Percentiles rank a stretch among this genome's conserved stretches.
Conservation (phyloP, 2,888 invertebrate genomes). For the Caenorhabditis sinica region DNA sequence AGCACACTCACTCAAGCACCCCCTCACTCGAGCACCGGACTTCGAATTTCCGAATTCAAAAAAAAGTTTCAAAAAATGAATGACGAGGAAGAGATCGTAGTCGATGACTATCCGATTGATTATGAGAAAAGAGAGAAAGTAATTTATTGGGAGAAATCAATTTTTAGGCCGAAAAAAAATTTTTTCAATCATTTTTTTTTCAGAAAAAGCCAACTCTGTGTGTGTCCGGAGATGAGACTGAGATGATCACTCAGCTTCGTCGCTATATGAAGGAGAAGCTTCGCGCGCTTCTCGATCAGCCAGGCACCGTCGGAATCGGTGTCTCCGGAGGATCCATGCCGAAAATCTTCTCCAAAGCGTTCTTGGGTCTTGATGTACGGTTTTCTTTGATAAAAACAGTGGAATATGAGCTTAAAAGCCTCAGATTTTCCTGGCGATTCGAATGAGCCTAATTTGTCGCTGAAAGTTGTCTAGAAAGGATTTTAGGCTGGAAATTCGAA, state of each 20-base stretch:
- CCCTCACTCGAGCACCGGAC: neutral
- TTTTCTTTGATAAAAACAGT: too few species aligned
- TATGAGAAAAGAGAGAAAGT: neutral
- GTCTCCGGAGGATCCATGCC: constrained; percentile 80
- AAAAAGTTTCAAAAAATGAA: too few species aligned
- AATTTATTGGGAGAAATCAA: too few species aligned
- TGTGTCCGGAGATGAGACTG: constrained; percentile 7
- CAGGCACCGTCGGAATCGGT: constrained; percentile 69
- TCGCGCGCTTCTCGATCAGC: constrained; percentile 44
- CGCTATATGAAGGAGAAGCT: constrained; percentile 53
- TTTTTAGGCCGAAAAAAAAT: neutral
- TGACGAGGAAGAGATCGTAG: too few species aligned
- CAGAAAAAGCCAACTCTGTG: constrained; percentile 38
- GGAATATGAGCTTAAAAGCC: too few species aligned
- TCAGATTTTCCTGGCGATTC: too few species aligned
- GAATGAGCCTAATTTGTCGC: too few species aligned
- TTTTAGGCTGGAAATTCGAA: too few species aligned
- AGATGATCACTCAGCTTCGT: constrained; percentile 19
- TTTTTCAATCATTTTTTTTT: neutral
- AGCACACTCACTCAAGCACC: neutral
- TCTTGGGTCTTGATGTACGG: constrained; percentile 13
- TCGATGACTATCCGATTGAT: too few species aligned
- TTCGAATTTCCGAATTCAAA: too few species aligned
- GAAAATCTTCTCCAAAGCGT: constrained; percentile 66
- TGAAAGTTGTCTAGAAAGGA: too few species aligned